Base-by-base conservation (phyloP, 2,113 vertebrate species). In the Spilogale gracilis region DNA sequence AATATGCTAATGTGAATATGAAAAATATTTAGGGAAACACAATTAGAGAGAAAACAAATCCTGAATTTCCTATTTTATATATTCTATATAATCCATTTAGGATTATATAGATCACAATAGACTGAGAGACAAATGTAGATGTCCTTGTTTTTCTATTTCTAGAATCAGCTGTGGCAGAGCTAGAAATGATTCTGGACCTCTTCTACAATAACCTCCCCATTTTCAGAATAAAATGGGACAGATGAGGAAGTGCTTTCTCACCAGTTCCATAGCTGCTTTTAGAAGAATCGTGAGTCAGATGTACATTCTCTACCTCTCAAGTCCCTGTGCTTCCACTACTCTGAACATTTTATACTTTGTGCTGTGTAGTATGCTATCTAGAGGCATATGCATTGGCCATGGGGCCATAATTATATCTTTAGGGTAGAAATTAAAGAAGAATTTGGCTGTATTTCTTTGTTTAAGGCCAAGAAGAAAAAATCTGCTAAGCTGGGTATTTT, bases 161-260 rank as follows among this genome's bases (percentile, higher is more conserved):
- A 79, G 30, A 88, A 76, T 83, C 14, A 25, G 76, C n/a, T 52
- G 14, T 54, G 12, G 1, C 38, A 65, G 32, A 94, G 6, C 3
- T 90, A 48, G 63, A 60, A 80, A 74, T 21, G 0, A 81, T 52
- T 82, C 61, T 67, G 25, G 18, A 82, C 61, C 45, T 81, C 9
- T 78, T 73, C 60, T 91, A 30, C 30, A 54, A 43, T 60, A 88
- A 71, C 13, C 9, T 89, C 20, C 0, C 18, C 7, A 67, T 78
- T 97, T 96, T 84, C 32, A 91, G 95, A 69, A 16, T 76, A 38
- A 90, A 96, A 32, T 61, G 30, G 54, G 10, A 89, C 10, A 45
- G 1, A 83, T 54, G 92, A 81, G 91, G 43, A 94, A 76, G 0
- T 93, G 7, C 69, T 61, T 80, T 20, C 20, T 5, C 17, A 1